A percentile compares a stretch with the other conserved stretches of the same genome.
Conservation (phyloP, 2,113 vertebrate species). For the Tachysurus vachellii region DNA sequence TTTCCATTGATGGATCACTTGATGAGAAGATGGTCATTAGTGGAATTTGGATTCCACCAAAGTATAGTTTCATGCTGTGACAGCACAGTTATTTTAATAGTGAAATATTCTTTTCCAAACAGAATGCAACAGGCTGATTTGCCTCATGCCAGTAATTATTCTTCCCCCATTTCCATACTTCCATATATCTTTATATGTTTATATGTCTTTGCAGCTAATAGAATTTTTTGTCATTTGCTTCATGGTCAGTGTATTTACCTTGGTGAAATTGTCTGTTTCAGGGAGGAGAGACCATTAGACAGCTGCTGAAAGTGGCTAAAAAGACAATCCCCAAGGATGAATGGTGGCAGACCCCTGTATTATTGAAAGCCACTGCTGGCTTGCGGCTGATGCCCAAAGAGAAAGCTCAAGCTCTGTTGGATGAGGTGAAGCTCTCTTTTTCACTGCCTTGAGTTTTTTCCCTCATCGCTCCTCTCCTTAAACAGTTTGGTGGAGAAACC, state of each 20-base stretch:
- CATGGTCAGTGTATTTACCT: not conserved
- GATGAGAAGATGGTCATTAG: constrained; percentile 16
- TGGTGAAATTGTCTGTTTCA: constrained; percentile 55
- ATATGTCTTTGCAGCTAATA: not conserved
- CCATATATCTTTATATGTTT: not conserved
- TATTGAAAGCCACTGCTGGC: constrained; percentile 94
- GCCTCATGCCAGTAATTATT: not conserved
- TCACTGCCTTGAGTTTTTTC: constrained; percentile 25
- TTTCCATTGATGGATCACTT: constrained; percentile 16
- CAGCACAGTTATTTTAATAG: constrained; percentile 26
- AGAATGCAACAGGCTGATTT: constrained; percentile 50
- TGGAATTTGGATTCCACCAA: constrained; percentile 39
- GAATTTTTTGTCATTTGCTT: not conserved
- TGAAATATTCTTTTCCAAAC: constrained; percentile 32
- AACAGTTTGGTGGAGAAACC: constrained; percentile 66
- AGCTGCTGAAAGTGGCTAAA: constrained; percentile 85
- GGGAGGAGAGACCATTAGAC: constrained; percentile 86
- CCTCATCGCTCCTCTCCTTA: constrained; percentile 49
- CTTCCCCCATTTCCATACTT: not conserved
- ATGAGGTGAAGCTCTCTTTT: constrained; percentile 78
- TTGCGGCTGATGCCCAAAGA: constrained; percentile 86
- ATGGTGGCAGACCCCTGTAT: constrained; percentile 89
- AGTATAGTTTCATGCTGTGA: constrained; percentile 30
- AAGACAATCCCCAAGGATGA: constrained; percentile 85
- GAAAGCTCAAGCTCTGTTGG: constrained; percentile 85